These are phyloP conservation scores for Drosophila pallidifrons DNA, from an alignment of 1,140 invertebrate genomes.

Conservation along the genomic window DNA sequence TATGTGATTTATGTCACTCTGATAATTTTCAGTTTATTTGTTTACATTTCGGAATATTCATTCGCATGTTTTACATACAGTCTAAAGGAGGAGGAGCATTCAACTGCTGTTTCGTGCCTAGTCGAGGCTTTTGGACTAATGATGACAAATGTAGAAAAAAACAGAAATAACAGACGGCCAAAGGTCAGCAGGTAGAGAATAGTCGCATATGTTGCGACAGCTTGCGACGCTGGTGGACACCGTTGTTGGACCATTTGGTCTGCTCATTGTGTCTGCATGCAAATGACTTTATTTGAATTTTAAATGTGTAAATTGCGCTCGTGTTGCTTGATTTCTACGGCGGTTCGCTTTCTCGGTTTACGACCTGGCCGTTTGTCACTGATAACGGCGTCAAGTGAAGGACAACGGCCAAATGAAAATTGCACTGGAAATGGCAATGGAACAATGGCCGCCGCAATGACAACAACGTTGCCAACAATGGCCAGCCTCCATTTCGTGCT, in stretches of 20 bases:
- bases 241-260: slow-evolving; percentile 20
- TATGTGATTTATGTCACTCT: slow-evolving; percentile 36
- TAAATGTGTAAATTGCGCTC: slow-evolving; percentile 81
- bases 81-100: neutral
- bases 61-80: slow-evolving; percentile 24
- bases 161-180: slow-evolving; percentile 59
- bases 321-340: slow-evolving; percentile 56
- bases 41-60: slow-evolving; percentile 28
- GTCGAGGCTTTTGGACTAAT: slow-evolving; percentile 64
- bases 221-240: slow-evolving; percentile 23
- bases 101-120: slow-evolving; percentile 18
- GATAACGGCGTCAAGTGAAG: slow-evolving; percentile 71
- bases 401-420: slow-evolving; percentile 69
- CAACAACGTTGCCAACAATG: slow-evolving; percentile 63
- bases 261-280: slow-evolving; percentile 77
- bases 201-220: slow-evolving; percentile 71
- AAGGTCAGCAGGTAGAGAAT: slow-evolving; percentile 64
- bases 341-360: slow-evolving; percentile 30
- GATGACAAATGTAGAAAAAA: slow-evolving; percentile 75
- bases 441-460: slow-evolving; percentile 74
- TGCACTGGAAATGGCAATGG: slow-evolving; percentile 64
- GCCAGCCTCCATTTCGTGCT: slow-evolving; percentile 12
- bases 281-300: slow-evolving; percentile 84
- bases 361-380: slow-evolving; percentile 77
- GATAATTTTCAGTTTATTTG: slow-evolving; percentile 19